A percentile compares a stretch with the other conserved stretches of the same genome.
Evolutionary conservation across 1,140 invertebrate species (phyloP).

Genomic region (Drosophila sproati): DNA sequence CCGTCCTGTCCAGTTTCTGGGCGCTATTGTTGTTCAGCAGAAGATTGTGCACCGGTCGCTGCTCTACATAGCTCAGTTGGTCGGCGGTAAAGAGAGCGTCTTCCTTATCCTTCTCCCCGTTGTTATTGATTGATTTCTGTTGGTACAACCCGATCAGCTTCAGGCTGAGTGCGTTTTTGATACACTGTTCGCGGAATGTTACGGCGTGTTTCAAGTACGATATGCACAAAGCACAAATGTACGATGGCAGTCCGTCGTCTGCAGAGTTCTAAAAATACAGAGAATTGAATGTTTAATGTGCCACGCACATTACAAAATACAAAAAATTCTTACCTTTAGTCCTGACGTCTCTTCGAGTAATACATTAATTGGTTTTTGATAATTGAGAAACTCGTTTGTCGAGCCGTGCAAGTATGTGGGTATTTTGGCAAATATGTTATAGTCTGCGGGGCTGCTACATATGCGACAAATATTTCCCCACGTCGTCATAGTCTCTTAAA

Average conservation of each 20-base stretch:
- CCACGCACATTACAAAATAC: not conserved
- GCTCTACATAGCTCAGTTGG: slow-evolving; percentile 65
- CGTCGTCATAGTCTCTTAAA: slow-evolving; percentile 52
- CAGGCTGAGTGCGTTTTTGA: slow-evolving; percentile 72
- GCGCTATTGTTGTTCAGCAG: slow-evolving; percentile 56
- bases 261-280: slow-evolving; percentile 49
- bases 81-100: slow-evolving; percentile 59
- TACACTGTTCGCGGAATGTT: slow-evolving; percentile 79
- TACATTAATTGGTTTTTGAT: slow-evolving; percentile 76
- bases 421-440: slow-evolving; percentile 79
- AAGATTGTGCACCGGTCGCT: slow-evolving; percentile 64
- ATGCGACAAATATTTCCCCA: slow-evolving; percentile 81
- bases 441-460: slow-evolving; percentile 78
- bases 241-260: slow-evolving; percentile 69
- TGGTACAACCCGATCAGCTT: slow-evolving; percentile 65
- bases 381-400: slow-evolving; percentile 78
- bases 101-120: slow-evolving; percentile 55
- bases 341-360: slow-evolving; percentile 79
- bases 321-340: slow-evolving; percentile 53
- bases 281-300: not conserved
- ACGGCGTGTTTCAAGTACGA: slow-evolving; percentile 82
- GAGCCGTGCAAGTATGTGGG: slow-evolving; percentile 78
- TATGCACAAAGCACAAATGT: slow-evolving; percentile 79
- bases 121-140: slow-evolving; percentile 48
- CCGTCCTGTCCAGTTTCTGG: slow-evolving; percentile 50